Evolutionary conservation across 2,113 vertebrate species (phyloP).

Genomic region (Coturnix japonica): DNA sequence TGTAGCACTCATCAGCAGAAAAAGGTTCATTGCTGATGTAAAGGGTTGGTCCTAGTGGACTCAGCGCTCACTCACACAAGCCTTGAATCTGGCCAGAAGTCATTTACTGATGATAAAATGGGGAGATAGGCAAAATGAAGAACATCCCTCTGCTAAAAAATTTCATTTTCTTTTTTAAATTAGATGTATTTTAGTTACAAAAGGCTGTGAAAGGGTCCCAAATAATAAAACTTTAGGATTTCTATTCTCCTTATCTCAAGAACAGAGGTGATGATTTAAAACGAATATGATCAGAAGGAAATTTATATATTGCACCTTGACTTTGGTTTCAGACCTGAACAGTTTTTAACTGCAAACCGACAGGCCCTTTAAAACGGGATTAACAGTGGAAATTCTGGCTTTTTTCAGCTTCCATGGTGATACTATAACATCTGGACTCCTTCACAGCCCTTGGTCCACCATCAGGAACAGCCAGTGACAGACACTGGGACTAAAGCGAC

Average conservation of each 20-base stretch:
- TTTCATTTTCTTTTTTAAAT: neutral
- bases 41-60: neutral
- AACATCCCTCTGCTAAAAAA: neutral
- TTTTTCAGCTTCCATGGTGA: neutral
- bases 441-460: slow-evolving; percentile 1
- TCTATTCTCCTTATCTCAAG: neutral
- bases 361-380: slow-evolving; percentile 1
- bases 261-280: neutral
- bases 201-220: neutral
- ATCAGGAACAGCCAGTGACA: slow-evolving; percentile 14
- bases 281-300: neutral
- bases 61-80: neutral
- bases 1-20: neutral
- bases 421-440: neutral
- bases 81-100: neutral
- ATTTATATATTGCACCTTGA: slow-evolving; percentile 26
- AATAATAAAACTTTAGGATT: slow-evolving; percentile 29
- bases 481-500: slow-evolving; percentile 32
- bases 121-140: slow-evolving; percentile 10
- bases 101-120: slow-evolving; percentile 14
- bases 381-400: slow-evolving; percentile 29
- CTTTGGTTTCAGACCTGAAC: slow-evolving; percentile 41
- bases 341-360: slow-evolving; percentile 11
- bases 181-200: neutral
- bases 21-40: neutral